Conservation (phyloP, 2,888 invertebrate genomes). For the Ecliptopera silaceata region DNA sequence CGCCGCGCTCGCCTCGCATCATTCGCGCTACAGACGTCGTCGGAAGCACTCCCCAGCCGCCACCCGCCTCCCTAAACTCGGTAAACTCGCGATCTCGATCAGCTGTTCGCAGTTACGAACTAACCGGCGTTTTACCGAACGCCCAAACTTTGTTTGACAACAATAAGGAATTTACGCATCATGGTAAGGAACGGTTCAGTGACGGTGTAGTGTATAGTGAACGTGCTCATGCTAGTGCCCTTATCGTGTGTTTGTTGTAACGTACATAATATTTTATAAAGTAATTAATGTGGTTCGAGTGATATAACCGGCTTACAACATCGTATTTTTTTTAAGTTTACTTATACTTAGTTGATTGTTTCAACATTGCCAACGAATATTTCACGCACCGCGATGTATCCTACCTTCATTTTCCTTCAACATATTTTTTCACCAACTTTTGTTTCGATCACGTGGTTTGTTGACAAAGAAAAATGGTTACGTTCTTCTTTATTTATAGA, state of each 20-base stretch:
- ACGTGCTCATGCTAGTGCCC: slow-evolving; percentile 54
- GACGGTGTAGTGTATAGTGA: slow-evolving; percentile 64
- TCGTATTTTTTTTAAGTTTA: slow-evolving; percentile 7
- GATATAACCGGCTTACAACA: slow-evolving; percentile 21
- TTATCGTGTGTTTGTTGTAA: slow-evolving; percentile 37
- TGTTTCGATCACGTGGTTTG: slow-evolving; percentile 24
- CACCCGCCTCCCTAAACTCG: slow-evolving; percentile 51
- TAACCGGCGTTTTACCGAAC: slow-evolving; percentile 47
- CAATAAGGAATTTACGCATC: slow-evolving; percentile 53
- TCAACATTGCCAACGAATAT: slow-evolving; percentile 3
- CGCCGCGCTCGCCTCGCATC: slow-evolving; percentile 68
- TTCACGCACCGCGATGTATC: slow-evolving; percentile 1
- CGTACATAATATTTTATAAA: slow-evolving; percentile 20
- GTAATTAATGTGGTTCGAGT: slow-evolving; percentile 20
- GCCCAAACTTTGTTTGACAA: slow-evolving; percentile 54
- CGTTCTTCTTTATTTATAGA: slow-evolving; percentile 26
- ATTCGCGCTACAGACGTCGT: slow-evolving; percentile 74
- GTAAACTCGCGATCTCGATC: slow-evolving; percentile 58
- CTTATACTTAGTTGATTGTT: neutral
- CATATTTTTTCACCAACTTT: slow-evolving; percentile 4
- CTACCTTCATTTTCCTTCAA: slow-evolving; percentile 17
- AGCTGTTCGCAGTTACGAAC: slow-evolving; percentile 62
- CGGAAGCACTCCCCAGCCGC: slow-evolving; percentile 58
- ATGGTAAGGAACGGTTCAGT: slow-evolving; percentile 76
- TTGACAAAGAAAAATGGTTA: slow-evolving; percentile 22